Percentiles rank a stretch among this genome's conserved stretches.
phyloP scores from a whole-genome alignment of 2,113 vertebrate species.

The Amazona guildingii region DNA sequence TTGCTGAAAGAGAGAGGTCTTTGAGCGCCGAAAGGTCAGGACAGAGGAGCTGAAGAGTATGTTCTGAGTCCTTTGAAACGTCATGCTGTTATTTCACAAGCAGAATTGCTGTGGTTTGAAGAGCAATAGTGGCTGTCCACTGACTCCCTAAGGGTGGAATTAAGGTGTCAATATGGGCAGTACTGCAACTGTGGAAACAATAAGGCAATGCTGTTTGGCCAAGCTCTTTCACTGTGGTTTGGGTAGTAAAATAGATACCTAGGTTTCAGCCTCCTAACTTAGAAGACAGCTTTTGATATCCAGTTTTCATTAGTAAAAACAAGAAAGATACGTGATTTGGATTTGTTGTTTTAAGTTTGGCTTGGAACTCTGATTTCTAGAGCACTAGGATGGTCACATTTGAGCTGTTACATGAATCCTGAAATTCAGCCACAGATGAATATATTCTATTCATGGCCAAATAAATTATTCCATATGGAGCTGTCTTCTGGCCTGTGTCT shows the following conservation, averaged over 20 bases:
- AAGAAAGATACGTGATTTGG: conserved; percentile 24
- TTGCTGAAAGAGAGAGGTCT: background rate
- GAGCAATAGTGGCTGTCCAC: background rate
- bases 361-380: background rate
- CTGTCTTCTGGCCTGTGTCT: conserved; percentile 22
- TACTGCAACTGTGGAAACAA: background rate
- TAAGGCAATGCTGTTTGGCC: background rate
- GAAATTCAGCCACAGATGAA: conserved; percentile 38
- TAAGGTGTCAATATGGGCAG: background rate
- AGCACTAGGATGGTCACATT: background rate
- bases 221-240: background rate
- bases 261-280: background rate
- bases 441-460: conserved; percentile 20
- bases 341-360: conserved; percentile 23
- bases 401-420: conserved; percentile 16
- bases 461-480: conserved; percentile 51
- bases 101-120: background rate
- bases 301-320: background rate
- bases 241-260: background rate
- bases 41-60: background rate
- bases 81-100: background rate
- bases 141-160: background rate
- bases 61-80: background rate
- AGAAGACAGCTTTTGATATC: background rate
- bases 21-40: background rate